A percentile compares a stretch with the other conserved stretches of the same genome.
phyloP scores from a whole-genome alignment of 2,797 vertebrate genomes.

The Acanthornis magna region DNA sequence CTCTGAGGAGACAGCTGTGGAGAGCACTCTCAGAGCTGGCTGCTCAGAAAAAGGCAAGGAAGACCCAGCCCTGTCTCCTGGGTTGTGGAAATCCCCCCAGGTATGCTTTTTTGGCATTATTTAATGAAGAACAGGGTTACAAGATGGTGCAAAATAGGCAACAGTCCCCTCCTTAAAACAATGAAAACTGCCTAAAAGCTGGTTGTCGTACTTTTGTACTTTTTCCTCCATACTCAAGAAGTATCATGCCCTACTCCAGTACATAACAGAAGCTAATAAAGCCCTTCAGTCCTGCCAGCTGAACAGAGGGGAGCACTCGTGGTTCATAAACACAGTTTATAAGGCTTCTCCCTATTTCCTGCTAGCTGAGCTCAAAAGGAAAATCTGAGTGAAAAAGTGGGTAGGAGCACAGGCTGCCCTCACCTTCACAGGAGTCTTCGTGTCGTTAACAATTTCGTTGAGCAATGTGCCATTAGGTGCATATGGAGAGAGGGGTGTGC shows the following conservation, averaged over 20 bases:
- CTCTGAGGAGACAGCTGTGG: neutral
- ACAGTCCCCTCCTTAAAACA: neutral
- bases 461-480: conserved; percentile 39
- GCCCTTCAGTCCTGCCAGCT: neutral
- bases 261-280: neutral
- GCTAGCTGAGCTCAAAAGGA: neutral
- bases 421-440: conserved; percentile 72
- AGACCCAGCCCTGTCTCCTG: neutral
- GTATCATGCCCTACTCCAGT: neutral
- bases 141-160: neutral
- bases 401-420: neutral
- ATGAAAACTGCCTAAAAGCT: neutral
- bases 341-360: neutral
- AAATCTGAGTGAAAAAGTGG: neutral
- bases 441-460: conserved; percentile 67
- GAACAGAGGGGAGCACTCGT: neutral
- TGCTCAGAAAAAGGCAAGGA: neutral
- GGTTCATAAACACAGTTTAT: neutral
- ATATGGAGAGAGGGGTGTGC: neutral
- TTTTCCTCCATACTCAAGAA: neutral
- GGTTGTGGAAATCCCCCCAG: neutral
- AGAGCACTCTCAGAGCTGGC: neutral
- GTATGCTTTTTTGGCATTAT: neutral
- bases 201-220: neutral
- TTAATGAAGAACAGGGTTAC: neutral